These are phyloP conservation scores for Puntigrus tetrazona DNA, from an alignment of 2,113 vertebrate genomes.

Conservation along the genomic window DNA sequence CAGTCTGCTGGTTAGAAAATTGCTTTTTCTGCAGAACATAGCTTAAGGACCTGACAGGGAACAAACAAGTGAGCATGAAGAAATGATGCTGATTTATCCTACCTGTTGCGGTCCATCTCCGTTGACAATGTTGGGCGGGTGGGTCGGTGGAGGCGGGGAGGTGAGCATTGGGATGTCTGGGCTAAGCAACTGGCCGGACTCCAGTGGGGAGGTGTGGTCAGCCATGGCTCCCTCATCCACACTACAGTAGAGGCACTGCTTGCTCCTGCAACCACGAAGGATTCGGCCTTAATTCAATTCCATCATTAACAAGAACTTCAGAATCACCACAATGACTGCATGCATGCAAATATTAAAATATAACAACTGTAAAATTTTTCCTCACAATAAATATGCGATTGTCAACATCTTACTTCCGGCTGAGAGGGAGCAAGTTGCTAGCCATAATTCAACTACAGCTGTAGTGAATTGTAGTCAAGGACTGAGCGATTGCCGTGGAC, in stretches of 20 bases:
- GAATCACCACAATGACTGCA: not conserved
- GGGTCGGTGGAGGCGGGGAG: slow-evolving; percentile 78
- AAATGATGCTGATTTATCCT: slow-evolving; percentile 40
- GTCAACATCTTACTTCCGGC: too few species aligned
- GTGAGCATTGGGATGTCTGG: slow-evolving; percentile 89
- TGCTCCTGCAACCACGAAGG: slow-evolving; percentile 42
- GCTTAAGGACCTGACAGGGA: not conserved
- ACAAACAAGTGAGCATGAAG: not conserved
- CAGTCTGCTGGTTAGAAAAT: not conserved
- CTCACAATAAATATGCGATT: not conserved
- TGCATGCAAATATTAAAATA: not conserved
- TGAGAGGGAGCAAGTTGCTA: too few species aligned
- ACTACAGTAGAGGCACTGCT: slow-evolving; percentile 73
- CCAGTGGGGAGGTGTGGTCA: slow-evolving; percentile 92
- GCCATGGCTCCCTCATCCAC: slow-evolving; percentile 92
- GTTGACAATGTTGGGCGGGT: slow-evolving; percentile 81
- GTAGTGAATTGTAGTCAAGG: too few species aligned
- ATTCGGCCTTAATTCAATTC: not conserved
- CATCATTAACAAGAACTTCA: not conserved
- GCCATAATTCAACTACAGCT: too few species aligned
- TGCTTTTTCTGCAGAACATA: slow-evolving; percentile 5
- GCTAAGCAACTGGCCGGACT: slow-evolving; percentile 89
- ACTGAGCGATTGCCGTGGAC: too few species aligned
- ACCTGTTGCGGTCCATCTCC: slow-evolving; percentile 97
- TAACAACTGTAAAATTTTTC: not conserved